A percentile compares a stretch with the other conserved stretches of the same genome.
Evolutionary conservation across 1,140 invertebrate species (phyloP).

Genomic region (Macrotrachela quadricornifera): DNA sequence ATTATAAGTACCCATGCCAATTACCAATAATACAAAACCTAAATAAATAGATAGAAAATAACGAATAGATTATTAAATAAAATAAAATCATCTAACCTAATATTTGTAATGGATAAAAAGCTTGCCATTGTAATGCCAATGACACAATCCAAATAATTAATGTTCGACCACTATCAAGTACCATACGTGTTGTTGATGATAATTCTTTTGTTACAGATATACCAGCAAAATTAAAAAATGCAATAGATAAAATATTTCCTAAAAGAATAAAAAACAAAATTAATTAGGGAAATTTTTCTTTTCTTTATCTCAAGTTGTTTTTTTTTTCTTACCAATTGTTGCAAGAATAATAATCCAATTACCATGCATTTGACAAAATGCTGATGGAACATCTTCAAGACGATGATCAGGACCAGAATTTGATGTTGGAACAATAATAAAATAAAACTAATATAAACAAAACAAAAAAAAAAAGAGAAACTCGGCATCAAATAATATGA

Average conservation of each 20-base stretch:
- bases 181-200: constrained; percentile 64
- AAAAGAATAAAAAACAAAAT: constrained; percentile 11
- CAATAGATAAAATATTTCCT: constrained; percentile 71
- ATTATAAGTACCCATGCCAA: constrained; percentile 57
- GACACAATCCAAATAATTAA: constrained; percentile 67
- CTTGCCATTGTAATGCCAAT: constrained; percentile 28
- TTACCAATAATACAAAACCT: constrained; percentile 47
- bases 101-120: too few species aligned
- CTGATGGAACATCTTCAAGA: constrained; percentile 64
- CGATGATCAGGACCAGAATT: constrained; percentile 50
- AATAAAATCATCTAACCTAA: too few species aligned
- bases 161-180: constrained; percentile 67
- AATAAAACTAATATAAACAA: constrained; percentile 45
- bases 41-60: constrained; percentile 17
- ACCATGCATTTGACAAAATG: constrained; percentile 53
- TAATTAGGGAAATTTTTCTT: background rate
- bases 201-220: constrained; percentile 78
- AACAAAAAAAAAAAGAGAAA: constrained; percentile 10
- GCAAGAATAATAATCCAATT: constrained; percentile 41
- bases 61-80: too few species aligned
- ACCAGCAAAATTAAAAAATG: constrained; percentile 86
- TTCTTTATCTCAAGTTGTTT: background rate
- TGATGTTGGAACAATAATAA: constrained; percentile 45
- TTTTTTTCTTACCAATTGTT: constrained; percentile 37
- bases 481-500: background rate